Percentiles rank a stretch among this genome's conserved stretches.
Evolutionary conservation across 2,797 vertebrate genomes (phyloP).

Genomic region (Danio jaintianensis): DNA sequence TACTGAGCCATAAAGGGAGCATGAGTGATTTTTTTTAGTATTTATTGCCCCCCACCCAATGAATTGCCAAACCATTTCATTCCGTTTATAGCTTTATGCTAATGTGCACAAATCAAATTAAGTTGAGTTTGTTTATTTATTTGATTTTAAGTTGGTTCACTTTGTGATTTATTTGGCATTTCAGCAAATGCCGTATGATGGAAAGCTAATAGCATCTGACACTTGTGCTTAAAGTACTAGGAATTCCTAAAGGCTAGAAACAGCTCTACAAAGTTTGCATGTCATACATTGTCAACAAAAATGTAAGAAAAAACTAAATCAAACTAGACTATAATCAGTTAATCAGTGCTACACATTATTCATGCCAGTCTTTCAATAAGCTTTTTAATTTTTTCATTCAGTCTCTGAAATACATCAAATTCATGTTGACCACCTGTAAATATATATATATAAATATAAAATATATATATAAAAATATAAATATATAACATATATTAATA

Average conservation of each 20-base stretch:
- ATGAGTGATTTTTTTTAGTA: constrained; percentile 53
- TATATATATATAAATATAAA: too few species aligned
- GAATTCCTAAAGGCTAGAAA: not conserved
- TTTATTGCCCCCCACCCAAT: constrained; percentile 48
- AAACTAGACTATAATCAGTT: not conserved
- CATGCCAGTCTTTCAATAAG: too few species aligned
- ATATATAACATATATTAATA: too few species aligned
- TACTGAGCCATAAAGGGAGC: constrained; percentile 57
- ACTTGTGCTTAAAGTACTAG: not conserved
- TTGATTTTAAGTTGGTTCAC: constrained; percentile 55
- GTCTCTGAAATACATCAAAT: too few species aligned
- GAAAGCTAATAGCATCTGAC: constrained; percentile 34
- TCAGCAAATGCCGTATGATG: constrained; percentile 31
- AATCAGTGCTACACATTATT: too few species aligned
- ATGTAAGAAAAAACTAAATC: not conserved
- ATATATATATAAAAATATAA: too few species aligned
- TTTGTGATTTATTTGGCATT: constrained; percentile 49
- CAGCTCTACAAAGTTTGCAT: not conserved
- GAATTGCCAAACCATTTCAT: constrained; percentile 48
- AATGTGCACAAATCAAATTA: constrained; percentile 52
- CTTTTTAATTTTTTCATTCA: too few species aligned
- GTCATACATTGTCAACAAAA: not conserved
- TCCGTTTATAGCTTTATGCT: constrained; percentile 57
- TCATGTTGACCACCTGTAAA: too few species aligned
- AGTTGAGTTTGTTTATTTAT: constrained; percentile 58